A percentile compares a stretch with the other conserved stretches of the same genome.
These are phyloP conservation scores for Mantis religiosa DNA, from an alignment of 2,888 invertebrate species.

Conservation along the genomic window DNA sequence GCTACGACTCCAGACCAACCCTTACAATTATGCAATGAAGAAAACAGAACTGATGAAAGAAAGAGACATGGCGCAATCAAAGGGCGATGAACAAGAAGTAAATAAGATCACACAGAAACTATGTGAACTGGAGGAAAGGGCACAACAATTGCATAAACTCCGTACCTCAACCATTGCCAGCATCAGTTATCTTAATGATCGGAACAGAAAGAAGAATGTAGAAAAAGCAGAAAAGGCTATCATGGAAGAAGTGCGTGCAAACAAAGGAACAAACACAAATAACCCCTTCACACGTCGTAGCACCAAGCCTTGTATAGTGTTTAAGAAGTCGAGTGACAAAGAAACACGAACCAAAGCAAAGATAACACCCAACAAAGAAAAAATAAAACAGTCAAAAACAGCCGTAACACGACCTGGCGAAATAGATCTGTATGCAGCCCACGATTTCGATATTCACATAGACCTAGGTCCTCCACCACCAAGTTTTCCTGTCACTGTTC, in stretches of 20 bases:
- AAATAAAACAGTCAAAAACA: too few species aligned
- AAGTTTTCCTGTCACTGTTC: too few species aligned
- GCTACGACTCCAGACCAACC: too few species aligned
- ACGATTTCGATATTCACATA: too few species aligned
- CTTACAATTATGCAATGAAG: too few species aligned
- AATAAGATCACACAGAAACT: constrained; percentile 73
- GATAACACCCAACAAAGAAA: not conserved
- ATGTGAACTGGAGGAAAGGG: constrained; percentile 84
- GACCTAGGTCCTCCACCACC: too few species aligned
- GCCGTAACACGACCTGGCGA: too few species aligned
- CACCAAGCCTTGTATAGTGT: constrained; percentile 85
- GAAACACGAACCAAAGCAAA: not conserved
- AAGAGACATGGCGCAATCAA: constrained; percentile 55
- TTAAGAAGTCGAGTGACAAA: constrained; percentile 52
- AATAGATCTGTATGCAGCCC: too few species aligned
- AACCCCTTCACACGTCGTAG: constrained; percentile 84
- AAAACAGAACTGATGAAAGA: constrained; percentile 93
- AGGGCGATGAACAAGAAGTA: constrained; percentile 72
- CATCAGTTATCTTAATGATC: constrained; percentile 94
- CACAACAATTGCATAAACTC: constrained; percentile 83
- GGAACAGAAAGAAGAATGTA: constrained; percentile 88
- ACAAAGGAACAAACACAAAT: too few species aligned
- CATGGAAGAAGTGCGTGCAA: too few species aligned
- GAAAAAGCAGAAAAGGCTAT: too few species aligned
- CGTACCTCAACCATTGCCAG: constrained; percentile 88